A percentile compares a stretch with the other conserved stretches of the same genome.
phyloP scores from a whole-genome alignment of 1,140 invertebrate species.

The Melanaphis sacchari region DNA sequence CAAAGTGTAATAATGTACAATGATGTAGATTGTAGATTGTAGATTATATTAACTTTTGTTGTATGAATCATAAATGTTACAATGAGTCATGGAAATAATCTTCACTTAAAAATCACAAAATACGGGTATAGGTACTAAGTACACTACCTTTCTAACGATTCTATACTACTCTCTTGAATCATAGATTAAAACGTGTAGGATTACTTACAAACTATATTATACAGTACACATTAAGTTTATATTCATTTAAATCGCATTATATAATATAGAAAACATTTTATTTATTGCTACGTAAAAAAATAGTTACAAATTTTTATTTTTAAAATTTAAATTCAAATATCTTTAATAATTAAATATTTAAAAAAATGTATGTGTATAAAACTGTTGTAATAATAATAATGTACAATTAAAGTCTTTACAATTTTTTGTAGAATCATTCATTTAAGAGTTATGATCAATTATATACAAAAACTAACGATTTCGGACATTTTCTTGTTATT shows the following conservation, averaged over 20 bases:
- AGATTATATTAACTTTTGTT: neutral
- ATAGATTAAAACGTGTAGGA: neutral
- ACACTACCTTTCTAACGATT: neutral
- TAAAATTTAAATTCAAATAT: neutral
- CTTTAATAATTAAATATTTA: neutral
- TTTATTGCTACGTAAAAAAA: neutral
- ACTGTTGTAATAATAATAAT: neutral
- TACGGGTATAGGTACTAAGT: neutral
- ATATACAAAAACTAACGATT: neutral
- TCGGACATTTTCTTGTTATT: neutral
- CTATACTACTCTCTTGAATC: neutral
- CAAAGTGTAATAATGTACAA: neutral
- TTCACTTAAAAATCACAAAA: neutral
- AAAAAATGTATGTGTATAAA: neutral
- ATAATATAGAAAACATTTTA: neutral
- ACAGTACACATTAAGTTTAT: neutral
- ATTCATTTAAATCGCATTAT: neutral
- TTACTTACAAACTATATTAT: neutral
- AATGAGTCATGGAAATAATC: neutral
- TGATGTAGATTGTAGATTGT: neutral
- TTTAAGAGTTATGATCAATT: neutral
- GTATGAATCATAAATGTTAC: neutral
- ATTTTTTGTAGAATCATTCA: neutral
- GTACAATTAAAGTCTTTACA: neutral
- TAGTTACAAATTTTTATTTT: neutral